Conservation (phyloP, 2,888 invertebrate species). For the Hanleya hanleyi region DNA sequence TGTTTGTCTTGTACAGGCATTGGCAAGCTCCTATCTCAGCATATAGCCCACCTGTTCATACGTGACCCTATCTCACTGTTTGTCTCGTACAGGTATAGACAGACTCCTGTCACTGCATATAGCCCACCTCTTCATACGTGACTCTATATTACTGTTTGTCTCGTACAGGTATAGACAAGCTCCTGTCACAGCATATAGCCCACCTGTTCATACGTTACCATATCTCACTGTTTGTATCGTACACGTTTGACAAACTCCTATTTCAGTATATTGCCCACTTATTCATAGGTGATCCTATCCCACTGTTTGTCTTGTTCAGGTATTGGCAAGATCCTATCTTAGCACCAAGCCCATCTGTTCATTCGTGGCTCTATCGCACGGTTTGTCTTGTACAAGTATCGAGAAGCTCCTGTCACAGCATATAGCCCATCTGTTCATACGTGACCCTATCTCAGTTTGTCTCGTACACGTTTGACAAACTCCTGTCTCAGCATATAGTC, state of each 20-base stretch:
- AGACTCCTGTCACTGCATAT: constrained; percentile 94
- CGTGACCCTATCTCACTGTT: constrained; percentile 96
- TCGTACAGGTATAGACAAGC: constrained; percentile 86
- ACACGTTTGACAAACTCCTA: no score
- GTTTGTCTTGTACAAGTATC: no score
- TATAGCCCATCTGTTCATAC: constrained; percentile 97
- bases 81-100: constrained; percentile 82
- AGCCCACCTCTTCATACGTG: constrained; percentile 98
- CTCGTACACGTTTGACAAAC: constrained; percentile 85
- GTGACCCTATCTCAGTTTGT: constrained; percentile 86
- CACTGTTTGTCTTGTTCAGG: no score
- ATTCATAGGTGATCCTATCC: no score
- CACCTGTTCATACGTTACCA: constrained; percentile 99
- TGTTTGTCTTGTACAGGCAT: no score
- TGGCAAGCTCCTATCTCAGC: constrained; percentile 93
- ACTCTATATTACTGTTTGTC: constrained; percentile 81
- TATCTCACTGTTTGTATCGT: constrained; percentile 94
- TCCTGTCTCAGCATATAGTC: constrained; percentile 95
- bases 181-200: constrained; percentile 95
- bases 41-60: constrained; percentile 98
- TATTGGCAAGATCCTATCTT: no score
- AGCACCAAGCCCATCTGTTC: no score
- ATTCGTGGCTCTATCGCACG: no score
- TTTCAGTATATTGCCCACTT: no score
- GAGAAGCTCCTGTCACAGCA: constrained; percentile 95